Evolutionary conservation across 2,888 invertebrate species (phyloP), one percentile per base, ranked within the genome.

Genomic region (Parelbella ahira): DNA sequence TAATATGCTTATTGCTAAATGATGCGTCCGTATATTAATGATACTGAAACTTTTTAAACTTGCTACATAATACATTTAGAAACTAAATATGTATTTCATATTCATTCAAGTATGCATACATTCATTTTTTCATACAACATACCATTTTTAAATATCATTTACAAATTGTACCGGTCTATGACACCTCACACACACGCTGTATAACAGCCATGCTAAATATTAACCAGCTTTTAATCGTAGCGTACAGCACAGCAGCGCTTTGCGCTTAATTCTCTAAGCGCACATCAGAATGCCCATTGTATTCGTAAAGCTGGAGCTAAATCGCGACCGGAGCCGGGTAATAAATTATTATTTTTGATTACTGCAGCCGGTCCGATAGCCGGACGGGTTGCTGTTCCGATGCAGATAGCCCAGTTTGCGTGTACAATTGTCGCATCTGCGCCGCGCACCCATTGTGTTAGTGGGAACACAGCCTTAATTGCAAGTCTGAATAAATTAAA

Each of bases 391-490:
- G 54, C 56, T 53, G 60, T 66, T 54, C 54, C 58, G 81, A 78
- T 78, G 65, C 63, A 68, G 84, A 86, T 84, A 84, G 83, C 83
- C 79, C 64, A 62, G 67, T 79, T 76, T 77, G 77, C 67, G 67
- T 51, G 63, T 72, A 78, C 81, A 78, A 84, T 81, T 82, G 83
- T 82, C 75, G 71, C 82, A 76, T 81, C 77, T 53, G 68, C 65
- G 70, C 69, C 63, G 60, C 68, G 68, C 68, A 48, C 64, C 67
- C 74, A 81, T 83, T 83, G 84, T 82, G 69, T 53, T 45, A 70
- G 67, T 74, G 74, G 65, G 71, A 76, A 82, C 83, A 83, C 68
- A 68, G 70, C 82, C 82, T 82, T 86, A 83, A 86, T 86, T 86
- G 83, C 84, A 53, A 59, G 61, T 62, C 59, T 59, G 86, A 74